A percentile compares a stretch with the other conserved stretches of the same genome.
phyloP scores from a whole-genome alignment of 1,140 invertebrate species.

The Cylas formicarius region DNA sequence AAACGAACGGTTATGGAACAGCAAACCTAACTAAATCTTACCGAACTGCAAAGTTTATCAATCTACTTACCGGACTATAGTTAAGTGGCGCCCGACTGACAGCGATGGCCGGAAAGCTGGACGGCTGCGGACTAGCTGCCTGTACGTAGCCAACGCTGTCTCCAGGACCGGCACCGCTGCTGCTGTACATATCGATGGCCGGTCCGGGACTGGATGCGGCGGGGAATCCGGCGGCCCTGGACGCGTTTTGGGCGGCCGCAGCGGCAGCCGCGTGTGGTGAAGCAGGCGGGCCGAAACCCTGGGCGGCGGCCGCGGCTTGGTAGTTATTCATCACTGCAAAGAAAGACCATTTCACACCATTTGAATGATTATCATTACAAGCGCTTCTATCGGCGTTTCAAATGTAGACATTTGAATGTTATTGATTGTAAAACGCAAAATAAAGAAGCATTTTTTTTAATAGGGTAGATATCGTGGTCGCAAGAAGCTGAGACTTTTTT shows the following conservation, averaged over 20 bases:
- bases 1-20: no score
- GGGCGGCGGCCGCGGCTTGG: constrained; percentile 67
- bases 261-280: constrained; percentile 56
- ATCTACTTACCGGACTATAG: constrained; percentile 84
- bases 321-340: constrained; percentile 92
- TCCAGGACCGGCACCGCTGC: constrained; percentile 62
- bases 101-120: constrained; percentile 81
- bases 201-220: constrained; percentile 81
- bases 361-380: no score
- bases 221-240: constrained; percentile 69
- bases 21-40: no score
- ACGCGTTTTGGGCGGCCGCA: constrained; percentile 48
- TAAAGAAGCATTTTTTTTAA: no score
- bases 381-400: no score
- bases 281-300: constrained; percentile 63
- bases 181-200: constrained; percentile 83
- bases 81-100: constrained; percentile 82
- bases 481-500: no score
- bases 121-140: constrained; percentile 85
- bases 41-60: no score
- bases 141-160: constrained; percentile 86
- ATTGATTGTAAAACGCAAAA: no score
- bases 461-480: no score
- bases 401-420: no score
- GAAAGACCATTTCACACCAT: no score